Evolutionary conservation across 2,113 vertebrate genomes (phyloP), one percentile per base, ranked within the genome.

Genomic region (Caranx melampygus): DNA sequence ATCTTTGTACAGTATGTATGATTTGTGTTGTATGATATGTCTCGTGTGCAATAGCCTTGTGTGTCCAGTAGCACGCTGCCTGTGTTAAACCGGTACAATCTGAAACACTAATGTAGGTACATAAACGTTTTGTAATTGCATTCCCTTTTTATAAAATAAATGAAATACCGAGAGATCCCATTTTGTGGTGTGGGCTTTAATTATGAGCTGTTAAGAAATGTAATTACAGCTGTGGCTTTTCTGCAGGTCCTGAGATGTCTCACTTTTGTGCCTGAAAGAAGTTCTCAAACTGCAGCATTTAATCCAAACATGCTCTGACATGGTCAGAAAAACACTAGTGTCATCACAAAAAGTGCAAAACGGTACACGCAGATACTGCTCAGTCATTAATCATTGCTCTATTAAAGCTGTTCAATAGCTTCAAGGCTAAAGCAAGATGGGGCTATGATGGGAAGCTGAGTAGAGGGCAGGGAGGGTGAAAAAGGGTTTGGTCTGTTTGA

Each of bases 71-170:
- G 94, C 94, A 94, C 92, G 93, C 93, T 95, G 92, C 92, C 92
- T 95, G 85, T 94, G 93, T 94, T 89, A 88, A 92, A 89, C 82
- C 85, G 94, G 95, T 95, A 95, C 94, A 94, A 93, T 92, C 82
- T 87, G 91, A 91, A 95, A 95, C 94, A 95, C 94, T 95, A 95
- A 93, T 93, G 92, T 91, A 92, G 94, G 94, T 95, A 95, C 94
- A 93, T 92, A 88, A 90, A 91, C 82, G 16, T 93, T 93, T 92
- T 94, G 89, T 94, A 84, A 89, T 84, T 90, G 75, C 83, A 92
- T 95, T 93, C 78, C 88, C 59, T 90, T 94, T 92, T 86, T 90
- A 88, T 85, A 89, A 91, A 93, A 94, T 94, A 92, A 94, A 95
- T 82, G 61, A 90, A 93, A 92, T 87, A 88, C 60, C 70, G 70